A percentile compares a stretch with the other conserved stretches of the same genome.
Evolutionary conservation across 2,113 vertebrate species (phyloP).

Genomic region (Rhea americana): DNA sequence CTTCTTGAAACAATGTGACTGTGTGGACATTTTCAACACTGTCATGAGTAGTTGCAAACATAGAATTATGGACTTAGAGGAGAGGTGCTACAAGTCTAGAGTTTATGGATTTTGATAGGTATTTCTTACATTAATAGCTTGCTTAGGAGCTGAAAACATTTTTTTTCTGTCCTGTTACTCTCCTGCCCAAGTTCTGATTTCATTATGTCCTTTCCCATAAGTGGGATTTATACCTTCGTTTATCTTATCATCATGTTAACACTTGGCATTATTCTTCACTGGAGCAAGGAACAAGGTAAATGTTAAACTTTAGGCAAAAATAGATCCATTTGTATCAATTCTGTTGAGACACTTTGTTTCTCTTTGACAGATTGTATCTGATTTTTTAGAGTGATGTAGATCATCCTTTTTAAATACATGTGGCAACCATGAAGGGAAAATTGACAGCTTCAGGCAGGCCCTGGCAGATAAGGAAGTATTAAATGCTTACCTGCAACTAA

Average conservation of each 20-base stretch:
- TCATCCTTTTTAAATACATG: background rate
- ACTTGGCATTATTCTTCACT: background rate
- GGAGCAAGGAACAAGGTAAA: accelerated
- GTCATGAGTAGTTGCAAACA: background rate
- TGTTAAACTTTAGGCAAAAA: background rate
- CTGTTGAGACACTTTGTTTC: background rate
- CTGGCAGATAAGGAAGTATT: background rate
- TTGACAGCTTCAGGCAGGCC: background rate
- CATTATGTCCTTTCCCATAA: background rate
- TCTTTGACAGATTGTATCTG: background rate
- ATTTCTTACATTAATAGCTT: background rate
- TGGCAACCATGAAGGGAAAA: background rate
- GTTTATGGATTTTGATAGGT: background rate
- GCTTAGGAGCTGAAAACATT: background rate
- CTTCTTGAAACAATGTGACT: background rate
- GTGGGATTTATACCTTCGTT: too few species aligned
- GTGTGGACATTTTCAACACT: background rate
- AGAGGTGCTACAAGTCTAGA: background rate
- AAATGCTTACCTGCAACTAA: background rate
- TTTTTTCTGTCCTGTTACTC: background rate
- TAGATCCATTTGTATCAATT: background rate
- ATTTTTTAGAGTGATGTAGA: background rate
- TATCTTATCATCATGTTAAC: background rate
- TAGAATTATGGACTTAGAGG: background rate
- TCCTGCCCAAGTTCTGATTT: background rate